phyloP scores from a whole-genome alignment of 2,113 vertebrate species.

The Microcebus jonahi region DNA sequence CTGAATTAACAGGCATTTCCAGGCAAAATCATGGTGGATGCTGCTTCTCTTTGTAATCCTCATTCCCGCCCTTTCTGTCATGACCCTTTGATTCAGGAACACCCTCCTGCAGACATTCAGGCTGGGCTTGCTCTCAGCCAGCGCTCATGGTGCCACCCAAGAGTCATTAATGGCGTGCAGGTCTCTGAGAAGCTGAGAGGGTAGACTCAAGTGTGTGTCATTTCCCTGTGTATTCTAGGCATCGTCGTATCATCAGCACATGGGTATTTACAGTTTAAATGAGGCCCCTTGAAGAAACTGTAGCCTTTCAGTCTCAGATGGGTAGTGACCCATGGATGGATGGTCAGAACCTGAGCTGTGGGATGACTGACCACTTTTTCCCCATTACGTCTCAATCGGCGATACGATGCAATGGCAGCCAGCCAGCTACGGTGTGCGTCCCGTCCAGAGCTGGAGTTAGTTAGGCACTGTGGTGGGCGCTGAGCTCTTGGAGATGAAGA shows the following conservation, averaged over 20 bases:
- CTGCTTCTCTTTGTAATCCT: not conserved
- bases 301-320: not conserved
- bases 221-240: not conserved
- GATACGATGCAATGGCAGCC: rapidly evolving
- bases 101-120: not conserved
- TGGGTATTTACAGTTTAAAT: not conserved
- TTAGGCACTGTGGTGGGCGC: not conserved
- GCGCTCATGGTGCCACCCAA: not conserved
- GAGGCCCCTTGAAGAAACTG: not conserved
- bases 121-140: not conserved
- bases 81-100: not conserved
- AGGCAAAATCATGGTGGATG: not conserved
- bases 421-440: not conserved
- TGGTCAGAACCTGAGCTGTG: not conserved
- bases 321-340: not conserved
- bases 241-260: not conserved
- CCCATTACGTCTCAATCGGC: not conserved
- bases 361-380: not conserved
- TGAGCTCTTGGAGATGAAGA: not conserved
- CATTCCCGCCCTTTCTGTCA: not conserved
- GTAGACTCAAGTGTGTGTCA: not conserved
- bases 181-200: not conserved
- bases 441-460: not conserved
- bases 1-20: not conserved
- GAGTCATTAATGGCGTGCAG: not conserved